Conservation (phyloP, 1,140 invertebrate species). For the Drosophila orena region DNA sequence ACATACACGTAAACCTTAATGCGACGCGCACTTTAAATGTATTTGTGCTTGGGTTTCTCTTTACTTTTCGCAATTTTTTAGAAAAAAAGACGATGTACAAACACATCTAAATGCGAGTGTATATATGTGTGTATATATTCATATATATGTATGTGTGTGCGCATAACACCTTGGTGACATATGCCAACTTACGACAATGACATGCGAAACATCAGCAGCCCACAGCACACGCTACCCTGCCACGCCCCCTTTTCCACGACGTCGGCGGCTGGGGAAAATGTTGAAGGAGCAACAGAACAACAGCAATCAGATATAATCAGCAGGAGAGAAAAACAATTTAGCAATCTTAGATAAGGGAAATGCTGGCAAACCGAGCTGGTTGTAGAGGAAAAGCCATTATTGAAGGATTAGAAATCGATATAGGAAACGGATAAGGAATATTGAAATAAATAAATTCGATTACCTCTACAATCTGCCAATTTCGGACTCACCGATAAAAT, state of each 20-base stretch:
- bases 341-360: slow-evolving; percentile 33
- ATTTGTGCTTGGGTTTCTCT: slow-evolving; percentile 9
- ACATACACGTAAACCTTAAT: slow-evolving; percentile 61
- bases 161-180: slow-evolving; percentile 76
- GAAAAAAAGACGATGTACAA: slow-evolving; percentile 18
- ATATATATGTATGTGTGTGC: slow-evolving; percentile 6
- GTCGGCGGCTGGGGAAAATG: slow-evolving; percentile 12
- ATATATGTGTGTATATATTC: not conserved
- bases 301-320: slow-evolving; percentile 45
- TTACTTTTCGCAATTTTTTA: slow-evolving; percentile 10
- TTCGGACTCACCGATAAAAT: too few species aligned
- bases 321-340: slow-evolving; percentile 29
- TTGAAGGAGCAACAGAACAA: slow-evolving; percentile 11
- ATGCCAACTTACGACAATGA: slow-evolving; percentile 76
- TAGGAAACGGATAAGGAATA: not conserved
- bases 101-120: not conserved
- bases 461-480: too few species aligned
- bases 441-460: not conserved
- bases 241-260: slow-evolving; percentile 1
- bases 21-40: slow-evolving; percentile 27
- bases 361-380: slow-evolving; percentile 4
- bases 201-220: slow-evolving; percentile 45
- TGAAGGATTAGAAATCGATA: slow-evolving; percentile 16
- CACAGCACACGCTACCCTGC: slow-evolving; percentile 1
- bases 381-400: slow-evolving; percentile 8